Evolutionary conservation across 2,797 vertebrate genomes (phyloP).

Genomic region (Xyrichtys novacula): DNA sequence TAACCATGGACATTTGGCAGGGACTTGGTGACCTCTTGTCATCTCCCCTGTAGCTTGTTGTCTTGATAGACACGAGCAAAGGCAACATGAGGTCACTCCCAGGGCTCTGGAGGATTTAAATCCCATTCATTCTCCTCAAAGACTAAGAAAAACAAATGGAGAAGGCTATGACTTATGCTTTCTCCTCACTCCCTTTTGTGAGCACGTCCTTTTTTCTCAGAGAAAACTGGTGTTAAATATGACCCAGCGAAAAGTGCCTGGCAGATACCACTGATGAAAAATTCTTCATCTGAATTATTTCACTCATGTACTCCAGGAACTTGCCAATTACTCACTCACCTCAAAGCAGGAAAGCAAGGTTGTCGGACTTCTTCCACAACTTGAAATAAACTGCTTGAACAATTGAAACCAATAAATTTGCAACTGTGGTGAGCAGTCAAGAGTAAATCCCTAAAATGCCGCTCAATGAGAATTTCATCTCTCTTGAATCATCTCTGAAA

Average conservation of each 20-base stretch:
- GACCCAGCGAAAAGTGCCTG: not conserved
- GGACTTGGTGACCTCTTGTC: conserved; percentile 37
- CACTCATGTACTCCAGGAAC: no score
- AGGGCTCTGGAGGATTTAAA: conserved; percentile 27
- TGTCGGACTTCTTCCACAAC: no score
- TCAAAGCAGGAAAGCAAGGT: no score
- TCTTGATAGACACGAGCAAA: conserved; percentile 43
- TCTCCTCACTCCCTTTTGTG: not conserved
- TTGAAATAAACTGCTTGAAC: no score
- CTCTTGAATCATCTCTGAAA: no score
- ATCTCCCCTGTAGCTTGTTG: conserved; percentile 16
- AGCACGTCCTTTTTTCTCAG: conserved; percentile 1
- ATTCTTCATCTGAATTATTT: not conserved
- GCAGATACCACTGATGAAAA: no score
- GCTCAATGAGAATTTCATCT: no score
- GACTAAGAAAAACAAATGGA: conserved; percentile 12
- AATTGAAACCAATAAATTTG: no score
- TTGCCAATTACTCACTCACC: no score
- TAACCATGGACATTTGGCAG: conserved; percentile 27
- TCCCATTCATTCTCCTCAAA: conserved; percentile 31
- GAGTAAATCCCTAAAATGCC: no score
- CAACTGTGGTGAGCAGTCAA: no score
- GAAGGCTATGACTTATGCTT: conserved; percentile 3
- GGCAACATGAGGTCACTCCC: conserved; percentile 44
- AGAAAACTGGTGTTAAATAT: conserved; percentile 8